phyloP scores from a whole-genome alignment of 2,113 vertebrate genomes.

The Silurus meridionalis region DNA sequence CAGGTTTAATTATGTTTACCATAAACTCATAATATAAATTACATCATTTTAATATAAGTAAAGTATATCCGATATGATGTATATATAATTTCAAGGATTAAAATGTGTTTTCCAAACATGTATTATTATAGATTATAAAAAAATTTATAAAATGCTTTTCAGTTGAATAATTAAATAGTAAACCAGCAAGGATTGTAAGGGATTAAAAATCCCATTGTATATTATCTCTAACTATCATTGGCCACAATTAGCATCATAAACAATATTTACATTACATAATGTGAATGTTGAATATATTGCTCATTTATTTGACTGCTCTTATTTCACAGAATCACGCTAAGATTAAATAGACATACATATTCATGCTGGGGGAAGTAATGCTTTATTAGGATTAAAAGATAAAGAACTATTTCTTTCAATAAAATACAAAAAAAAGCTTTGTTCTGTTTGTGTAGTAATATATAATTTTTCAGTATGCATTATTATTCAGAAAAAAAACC shows the following conservation, averaged over 20 bases:
- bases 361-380: not conserved
- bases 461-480: not conserved
- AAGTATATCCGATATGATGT: not conserved
- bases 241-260: not conserved
- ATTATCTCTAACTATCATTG: not conserved
- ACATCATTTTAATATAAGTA: not conserved
- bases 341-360: not conserved
- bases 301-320: too few species aligned
- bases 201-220: slow-evolving; percentile 1
- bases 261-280: not conserved
- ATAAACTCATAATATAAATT: not conserved
- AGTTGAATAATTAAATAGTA: not conserved
- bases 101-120: too few species aligned
- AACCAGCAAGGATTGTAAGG: not conserved
- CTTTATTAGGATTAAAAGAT: not conserved
- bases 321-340: too few species aligned
- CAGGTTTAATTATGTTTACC: not conserved
- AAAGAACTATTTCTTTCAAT: not conserved
- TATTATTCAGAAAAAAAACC: not conserved
- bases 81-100: too few species aligned
- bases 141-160: not conserved
- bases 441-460: not conserved
- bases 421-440: not conserved
- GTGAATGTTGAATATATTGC: too few species aligned
- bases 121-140: too few species aligned